Evolutionary conservation across 2,797 vertebrate species (phyloP), one percentile per base, ranked within the genome.

Genomic region (Myiotriccus ornatus): DNA sequence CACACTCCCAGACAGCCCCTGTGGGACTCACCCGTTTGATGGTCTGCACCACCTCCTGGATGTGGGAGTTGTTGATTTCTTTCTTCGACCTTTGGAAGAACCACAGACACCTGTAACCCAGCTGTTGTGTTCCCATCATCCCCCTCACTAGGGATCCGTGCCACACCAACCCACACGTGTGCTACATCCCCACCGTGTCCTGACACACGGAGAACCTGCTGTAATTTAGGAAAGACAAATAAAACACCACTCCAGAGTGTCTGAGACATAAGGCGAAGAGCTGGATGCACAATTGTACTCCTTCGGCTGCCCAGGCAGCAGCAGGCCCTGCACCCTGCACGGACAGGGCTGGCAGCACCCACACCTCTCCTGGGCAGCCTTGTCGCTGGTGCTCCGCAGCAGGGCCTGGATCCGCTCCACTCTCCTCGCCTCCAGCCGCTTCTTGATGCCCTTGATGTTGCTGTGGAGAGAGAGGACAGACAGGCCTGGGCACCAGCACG

Each of bases 401-500:
- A 98, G 96, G 78, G 95, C 68, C 39, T 98, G 98, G 79, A 97
- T 96, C 83, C 98, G 98, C 12, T 97, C 97, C 73, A 98, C 56
- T 17, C 96, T 94, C 85, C 97, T 98, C 24, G 90, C 94, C 84
- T 98, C 98, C 91, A 98, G 86, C 93, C 98, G 98, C 97, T 98
- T 99, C 97, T 98, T 99, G 62, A 98, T 96, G 64, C 98, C 98
- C 97, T 98, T 99, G 90, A 97, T 96, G 82, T 98, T 98, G 86
- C 99, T 99, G 97, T 34, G 89, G 91, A 94, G 89, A 97, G 65
- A 78, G 80, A 28, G 34, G 64, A 43, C 83, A 35, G 64, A 11
- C 6, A 30, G 37, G 24, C 8, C 46, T 75, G 53, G 30, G 14
- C 19, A 30, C 49, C 59, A 34, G 20, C 39, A 50, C 28, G 4